phyloP scores from a whole-genome alignment of 2,797 vertebrate species.

The Channallabes apus region DNA sequence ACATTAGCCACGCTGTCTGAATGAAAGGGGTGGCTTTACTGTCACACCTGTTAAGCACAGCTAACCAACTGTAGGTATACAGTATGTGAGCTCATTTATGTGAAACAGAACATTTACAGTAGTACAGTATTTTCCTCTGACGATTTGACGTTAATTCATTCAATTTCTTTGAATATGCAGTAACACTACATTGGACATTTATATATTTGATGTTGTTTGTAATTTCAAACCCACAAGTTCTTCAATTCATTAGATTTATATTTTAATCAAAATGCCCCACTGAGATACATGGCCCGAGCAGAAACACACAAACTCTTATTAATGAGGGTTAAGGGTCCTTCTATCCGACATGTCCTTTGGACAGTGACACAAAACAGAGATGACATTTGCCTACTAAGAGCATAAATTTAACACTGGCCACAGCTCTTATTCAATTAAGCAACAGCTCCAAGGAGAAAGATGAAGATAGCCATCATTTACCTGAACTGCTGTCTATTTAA shows the following conservation, averaged over 20 bases:
- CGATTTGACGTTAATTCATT: too few species aligned
- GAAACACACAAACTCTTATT: slow-evolving; percentile 14
- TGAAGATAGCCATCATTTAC: slow-evolving; percentile 25
- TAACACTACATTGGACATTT: not conserved
- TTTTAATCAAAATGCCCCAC: not conserved
- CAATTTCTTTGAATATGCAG: not conserved
- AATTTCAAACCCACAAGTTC: not conserved
- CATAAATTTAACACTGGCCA: slow-evolving; percentile 8
- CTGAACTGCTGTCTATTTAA: slow-evolving; percentile 19
- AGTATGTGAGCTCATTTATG: not conserved
- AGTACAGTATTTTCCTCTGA: not conserved
- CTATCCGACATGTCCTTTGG: slow-evolving; percentile 25
- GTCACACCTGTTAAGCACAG: not conserved
- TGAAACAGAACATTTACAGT: not conserved
- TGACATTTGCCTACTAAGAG: not conserved
- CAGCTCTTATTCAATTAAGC: slow-evolving; percentile 26
- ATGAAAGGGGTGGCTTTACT: not conserved
- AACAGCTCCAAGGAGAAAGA: slow-evolving; percentile 26
- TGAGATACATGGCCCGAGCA: not conserved
- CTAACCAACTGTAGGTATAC: not conserved
- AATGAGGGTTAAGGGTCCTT: not conserved
- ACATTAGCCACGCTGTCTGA: not conserved
- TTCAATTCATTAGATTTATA: not conserved
- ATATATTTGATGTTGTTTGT: not conserved
- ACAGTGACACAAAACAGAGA: slow-evolving; percentile 27